These are phyloP conservation scores for Valencia hispanica DNA, from an alignment of 2,797 vertebrate genomes.

Conservation along the genomic window DNA sequence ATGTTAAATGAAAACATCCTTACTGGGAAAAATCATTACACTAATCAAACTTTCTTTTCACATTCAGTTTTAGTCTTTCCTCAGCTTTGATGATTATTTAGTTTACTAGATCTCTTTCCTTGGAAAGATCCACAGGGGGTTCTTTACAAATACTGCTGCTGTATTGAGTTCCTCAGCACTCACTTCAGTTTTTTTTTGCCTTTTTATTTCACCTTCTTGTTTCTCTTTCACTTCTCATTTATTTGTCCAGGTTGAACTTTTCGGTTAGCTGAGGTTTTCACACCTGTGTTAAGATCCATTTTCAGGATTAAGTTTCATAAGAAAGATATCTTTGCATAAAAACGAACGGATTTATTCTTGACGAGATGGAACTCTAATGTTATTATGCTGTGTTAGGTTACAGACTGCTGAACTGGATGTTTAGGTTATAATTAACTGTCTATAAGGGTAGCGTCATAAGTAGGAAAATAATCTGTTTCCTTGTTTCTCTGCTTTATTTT, in stretches of 20 bases:
- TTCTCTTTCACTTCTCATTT: neutral
- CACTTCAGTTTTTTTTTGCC: neutral
- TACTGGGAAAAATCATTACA: too few species aligned
- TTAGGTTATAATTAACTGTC: slow-evolving; percentile 13
- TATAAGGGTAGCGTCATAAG: slow-evolving; percentile 7
- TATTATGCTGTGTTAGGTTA: slow-evolving; percentile 45
- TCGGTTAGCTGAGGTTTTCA: neutral
- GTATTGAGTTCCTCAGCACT: slow-evolving; percentile 6
- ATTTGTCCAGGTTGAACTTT: neutral
- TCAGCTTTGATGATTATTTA: neutral
- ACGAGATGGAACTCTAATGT: slow-evolving; percentile 56
- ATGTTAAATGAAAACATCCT: too few species aligned
- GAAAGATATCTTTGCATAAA: slow-evolving; percentile 49
- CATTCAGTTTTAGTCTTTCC: too few species aligned
- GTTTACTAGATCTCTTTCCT: neutral
- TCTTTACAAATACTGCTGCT: slow-evolving; percentile 46
- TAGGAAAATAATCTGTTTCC: slow-evolving; percentile 20
- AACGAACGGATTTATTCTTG: slow-evolving; percentile 67
- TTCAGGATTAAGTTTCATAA: slow-evolving; percentile 42
- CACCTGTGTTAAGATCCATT: slow-evolving; percentile 12
- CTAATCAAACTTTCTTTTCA: too few species aligned
- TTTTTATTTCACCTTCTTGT: slow-evolving; percentile 33
- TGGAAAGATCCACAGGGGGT: neutral
- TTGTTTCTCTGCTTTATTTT: neutral
- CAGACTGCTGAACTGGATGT: slow-evolving; percentile 25